Percentiles rank a stretch among this genome's conserved stretches.
phyloP scores from a whole-genome alignment of 2,797 vertebrate species.

The Babyrousa celebensis region DNA sequence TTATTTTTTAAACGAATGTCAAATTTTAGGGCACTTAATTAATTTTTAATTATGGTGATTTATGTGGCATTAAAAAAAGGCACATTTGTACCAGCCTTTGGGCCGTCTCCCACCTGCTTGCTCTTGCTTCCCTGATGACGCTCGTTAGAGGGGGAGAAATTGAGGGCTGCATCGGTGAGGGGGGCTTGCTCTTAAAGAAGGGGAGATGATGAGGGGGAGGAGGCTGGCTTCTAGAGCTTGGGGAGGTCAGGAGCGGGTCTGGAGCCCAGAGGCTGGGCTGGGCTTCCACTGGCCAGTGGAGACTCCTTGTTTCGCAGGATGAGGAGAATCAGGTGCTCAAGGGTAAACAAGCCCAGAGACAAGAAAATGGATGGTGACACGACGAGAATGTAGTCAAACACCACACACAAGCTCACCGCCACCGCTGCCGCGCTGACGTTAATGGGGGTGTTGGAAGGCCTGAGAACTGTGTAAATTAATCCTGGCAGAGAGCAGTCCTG shows the following conservation, averaged over 20 bases:
- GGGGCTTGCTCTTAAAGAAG: conserved; percentile 31
- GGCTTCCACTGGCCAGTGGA: not conserved
- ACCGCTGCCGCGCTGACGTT: not conserved
- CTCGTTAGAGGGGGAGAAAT: not conserved
- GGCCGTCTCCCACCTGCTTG: conserved; percentile 66
- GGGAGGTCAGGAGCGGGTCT: not conserved
- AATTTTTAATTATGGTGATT: conserved; percentile 90
- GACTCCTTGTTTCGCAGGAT: not conserved
- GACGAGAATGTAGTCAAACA: not conserved
- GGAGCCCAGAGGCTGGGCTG: not conserved
- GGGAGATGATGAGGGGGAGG: not conserved
- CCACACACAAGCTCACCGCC: not conserved
- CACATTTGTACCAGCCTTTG: conserved; percentile 77
- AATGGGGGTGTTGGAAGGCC: conserved; percentile 86
- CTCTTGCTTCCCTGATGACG: conserved; percentile 59
- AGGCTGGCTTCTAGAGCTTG: not conserved
- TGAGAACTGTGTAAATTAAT: conserved; percentile 89
- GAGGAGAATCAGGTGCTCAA: conserved; percentile 2
- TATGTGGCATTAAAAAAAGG: conserved; percentile 85
- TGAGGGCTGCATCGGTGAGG: not conserved
- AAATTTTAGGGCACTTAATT: conserved; percentile 85
- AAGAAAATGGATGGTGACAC: conserved; percentile 37
- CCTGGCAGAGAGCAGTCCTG: conserved; percentile 88
- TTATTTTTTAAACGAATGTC: conserved; percentile 78
- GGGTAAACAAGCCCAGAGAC: conserved; percentile 22